These are phyloP conservation scores for Trichopoda pennipes DNA, from an alignment of 2,888 invertebrate genomes.

Conservation along the genomic window DNA sequence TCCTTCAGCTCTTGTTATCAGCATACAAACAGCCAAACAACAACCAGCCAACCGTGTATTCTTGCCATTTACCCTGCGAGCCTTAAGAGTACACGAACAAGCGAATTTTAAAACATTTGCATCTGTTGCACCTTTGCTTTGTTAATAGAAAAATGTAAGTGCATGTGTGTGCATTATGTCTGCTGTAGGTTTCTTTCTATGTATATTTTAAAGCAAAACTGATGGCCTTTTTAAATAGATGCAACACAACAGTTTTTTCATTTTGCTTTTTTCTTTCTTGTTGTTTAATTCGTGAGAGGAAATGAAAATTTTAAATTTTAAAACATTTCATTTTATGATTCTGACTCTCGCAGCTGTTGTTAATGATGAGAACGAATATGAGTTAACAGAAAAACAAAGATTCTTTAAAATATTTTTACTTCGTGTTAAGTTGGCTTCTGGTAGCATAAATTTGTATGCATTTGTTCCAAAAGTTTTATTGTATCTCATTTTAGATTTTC, in stretches of 20 bases:
- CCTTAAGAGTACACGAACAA: conserved; percentile 1
- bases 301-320: conserved; percentile 53
- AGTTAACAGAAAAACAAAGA: neutral
- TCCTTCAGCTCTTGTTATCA: neutral
- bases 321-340: conserved; percentile 46
- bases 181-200: neutral
- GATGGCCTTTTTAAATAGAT: conserved; percentile 35
- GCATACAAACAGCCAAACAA: neutral
- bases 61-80: neutral
- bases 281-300: conserved; percentile 13
- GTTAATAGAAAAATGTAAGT: neutral
- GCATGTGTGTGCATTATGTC: neutral
- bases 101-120: conserved; percentile 36
- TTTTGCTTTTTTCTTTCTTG: neutral
- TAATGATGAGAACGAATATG: neutral
- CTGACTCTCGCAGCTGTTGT: conserved; percentile 38
- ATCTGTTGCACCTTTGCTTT: conserved; percentile 50
- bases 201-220: conserved; percentile 25
- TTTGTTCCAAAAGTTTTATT: conserved; percentile 18
- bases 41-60: conserved; percentile 15
- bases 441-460: conserved; percentile 11
- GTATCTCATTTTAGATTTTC: neutral
- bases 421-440: conserved; percentile 5
- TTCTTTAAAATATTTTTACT: conserved; percentile 16
- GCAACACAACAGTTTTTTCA: too few relatives aligned